phyloP scores from a whole-genome alignment of 2,113 vertebrate species.

The Motacilla tschutschensis region DNA sequence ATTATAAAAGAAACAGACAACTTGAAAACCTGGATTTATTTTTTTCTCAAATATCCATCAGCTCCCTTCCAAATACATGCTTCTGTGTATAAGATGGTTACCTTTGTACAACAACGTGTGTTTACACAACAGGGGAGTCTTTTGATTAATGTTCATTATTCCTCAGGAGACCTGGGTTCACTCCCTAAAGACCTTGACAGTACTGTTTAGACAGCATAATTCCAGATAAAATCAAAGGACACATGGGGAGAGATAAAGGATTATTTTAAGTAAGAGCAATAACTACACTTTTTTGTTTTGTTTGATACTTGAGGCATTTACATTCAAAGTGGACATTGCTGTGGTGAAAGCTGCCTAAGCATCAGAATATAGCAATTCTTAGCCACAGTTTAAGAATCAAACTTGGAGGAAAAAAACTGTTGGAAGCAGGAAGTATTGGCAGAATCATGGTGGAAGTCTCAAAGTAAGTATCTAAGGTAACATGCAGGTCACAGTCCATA shows the following conservation, averaged over 20 bases:
- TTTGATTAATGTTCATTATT: neutral
- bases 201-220: neutral
- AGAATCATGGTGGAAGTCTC: neutral
- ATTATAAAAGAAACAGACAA: neutral
- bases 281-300: neutral
- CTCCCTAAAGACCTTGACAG: neutral
- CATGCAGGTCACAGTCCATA: neutral
- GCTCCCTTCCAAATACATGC: neutral
- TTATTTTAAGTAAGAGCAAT: neutral
- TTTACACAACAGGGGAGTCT: neutral
- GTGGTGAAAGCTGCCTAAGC: neutral
- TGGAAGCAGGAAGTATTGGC: neutral
- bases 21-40: neutral
- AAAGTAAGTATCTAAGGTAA: neutral
- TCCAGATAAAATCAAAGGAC: constrained; percentile 6
- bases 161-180: neutral
- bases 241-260: neutral
- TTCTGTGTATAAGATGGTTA: neutral
- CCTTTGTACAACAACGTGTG: neutral
- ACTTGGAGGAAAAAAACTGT: neutral
- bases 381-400: neutral
- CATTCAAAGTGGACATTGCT: neutral
- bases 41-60: neutral
- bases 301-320: neutral
- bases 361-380: neutral